Evolutionary conservation across 2,797 vertebrate species (phyloP), one percentile per base, ranked within the genome.

Genomic region (Etheostoma nigrum): DNA sequence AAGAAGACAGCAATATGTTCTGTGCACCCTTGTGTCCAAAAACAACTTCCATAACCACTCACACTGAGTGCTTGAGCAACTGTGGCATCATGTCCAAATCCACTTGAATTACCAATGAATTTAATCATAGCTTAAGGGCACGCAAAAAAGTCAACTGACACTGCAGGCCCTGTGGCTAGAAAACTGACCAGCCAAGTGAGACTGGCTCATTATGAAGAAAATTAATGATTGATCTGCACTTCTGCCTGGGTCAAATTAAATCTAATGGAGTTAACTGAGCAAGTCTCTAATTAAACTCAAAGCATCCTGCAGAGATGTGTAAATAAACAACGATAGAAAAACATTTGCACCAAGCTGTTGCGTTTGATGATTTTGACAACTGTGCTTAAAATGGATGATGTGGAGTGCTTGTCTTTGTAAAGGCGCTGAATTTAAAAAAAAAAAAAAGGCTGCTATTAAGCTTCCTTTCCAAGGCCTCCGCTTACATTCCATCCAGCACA

Each of bases 201-300:
- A 69, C 54, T 10, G 52, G 18, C 65, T 74, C 77, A 84, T 83
- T 79, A 67, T 57, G 23, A 68, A 65, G 15, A 19, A 61, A 67
- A 75, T 78, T 78, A 53, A 30, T 61, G 85, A 83, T 67, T 67
- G 74, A 82, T 77, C 66, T 54, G 70, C 66, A 44, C 67, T 62
- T 67, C 30, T 67, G 72, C 65, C 42, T 1, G 7, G 40, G 57
- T 85, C 70, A 78, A 62, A 83, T 82, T 57, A 65, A 65, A 76
- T 55, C 67, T 70, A 72, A 82, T 51, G 40, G 47, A 45, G 55
- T 33, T 52, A 72, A 77, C 45, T 42, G 18, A 64, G 53, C 63
- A 54, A 47, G n/a, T 45, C n/a, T 84, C 42, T 62, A 76, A 79
- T 87, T 69, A 67, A 65, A 25, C 64, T 75, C 19, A 18, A 51